These are phyloP conservation scores for Leucania comma DNA, from an alignment of 2,888 invertebrate species.

Conservation along the genomic window DNA sequence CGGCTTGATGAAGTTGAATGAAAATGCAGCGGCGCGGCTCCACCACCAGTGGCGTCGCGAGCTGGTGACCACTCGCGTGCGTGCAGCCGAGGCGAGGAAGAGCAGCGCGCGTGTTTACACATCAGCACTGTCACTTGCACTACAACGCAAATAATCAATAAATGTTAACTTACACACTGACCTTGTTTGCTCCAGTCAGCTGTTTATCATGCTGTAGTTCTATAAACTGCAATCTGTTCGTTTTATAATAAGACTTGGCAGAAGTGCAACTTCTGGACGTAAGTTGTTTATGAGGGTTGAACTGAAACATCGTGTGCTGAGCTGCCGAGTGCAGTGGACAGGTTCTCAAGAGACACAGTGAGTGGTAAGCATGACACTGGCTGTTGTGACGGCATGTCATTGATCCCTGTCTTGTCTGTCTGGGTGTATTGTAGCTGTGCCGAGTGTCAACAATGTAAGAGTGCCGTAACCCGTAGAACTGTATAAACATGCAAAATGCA, in stretches of 20 bases:
- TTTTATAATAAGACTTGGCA: slow-evolving; percentile 43
- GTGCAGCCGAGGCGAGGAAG: background rate
- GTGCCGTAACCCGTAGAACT: background rate
- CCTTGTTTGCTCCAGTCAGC: slow-evolving; percentile 14
- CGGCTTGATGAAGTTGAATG: slow-evolving; percentile 20
- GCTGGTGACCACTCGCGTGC: background rate
- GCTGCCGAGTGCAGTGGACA: background rate
- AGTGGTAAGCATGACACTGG: background rate
- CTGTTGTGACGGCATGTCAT: background rate
- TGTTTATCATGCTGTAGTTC: slow-evolving; percentile 19
- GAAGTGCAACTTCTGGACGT: background rate
- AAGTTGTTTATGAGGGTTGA: background rate
- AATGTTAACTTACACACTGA: slow-evolving; percentile 14
- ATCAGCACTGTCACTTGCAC: slow-evolving; percentile 18
- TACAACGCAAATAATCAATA: background rate
- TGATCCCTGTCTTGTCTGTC: background rate
- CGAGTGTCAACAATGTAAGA: background rate
- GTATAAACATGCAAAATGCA: slow-evolving; percentile 1
- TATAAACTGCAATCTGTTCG: slow-evolving; percentile 3
- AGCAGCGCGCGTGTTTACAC: slow-evolving; percentile 23
- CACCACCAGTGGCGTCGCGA: background rate
- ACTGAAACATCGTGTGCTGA: background rate
- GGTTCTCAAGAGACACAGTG: background rate
- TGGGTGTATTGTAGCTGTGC: background rate
- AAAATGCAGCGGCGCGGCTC: background rate